phyloP scores from a whole-genome alignment of 1,140 invertebrate genomes.

The Halesus radiatus region DNA sequence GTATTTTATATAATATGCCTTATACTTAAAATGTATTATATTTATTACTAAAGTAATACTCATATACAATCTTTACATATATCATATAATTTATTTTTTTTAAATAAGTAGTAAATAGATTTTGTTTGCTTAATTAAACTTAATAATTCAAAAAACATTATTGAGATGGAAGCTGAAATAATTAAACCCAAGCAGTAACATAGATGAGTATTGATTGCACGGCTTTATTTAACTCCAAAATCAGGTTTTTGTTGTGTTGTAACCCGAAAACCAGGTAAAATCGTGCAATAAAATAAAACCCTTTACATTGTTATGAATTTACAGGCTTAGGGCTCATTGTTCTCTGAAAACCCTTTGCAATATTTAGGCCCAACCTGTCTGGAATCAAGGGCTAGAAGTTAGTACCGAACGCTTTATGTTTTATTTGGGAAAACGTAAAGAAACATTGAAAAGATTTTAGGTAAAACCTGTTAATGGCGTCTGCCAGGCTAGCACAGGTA shows the following conservation, averaged over 20 bases:
- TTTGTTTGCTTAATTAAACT: too few relatives aligned
- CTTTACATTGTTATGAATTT: constrained; percentile 27
- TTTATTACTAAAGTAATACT: too few relatives aligned
- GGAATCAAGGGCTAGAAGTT: constrained; percentile 16
- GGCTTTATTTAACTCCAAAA: background rate
- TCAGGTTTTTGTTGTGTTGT: background rate
- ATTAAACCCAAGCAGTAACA: background rate
- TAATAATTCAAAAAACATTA: too few relatives aligned
- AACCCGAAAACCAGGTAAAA: constrained; percentile 23
- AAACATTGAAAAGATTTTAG: background rate
- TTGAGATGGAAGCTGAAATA: too few relatives aligned
- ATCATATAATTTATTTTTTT: too few relatives aligned
- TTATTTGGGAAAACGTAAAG: too few relatives aligned
- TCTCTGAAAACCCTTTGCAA: constrained; percentile 10
- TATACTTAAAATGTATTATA: too few relatives aligned
- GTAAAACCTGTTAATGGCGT: background rate
- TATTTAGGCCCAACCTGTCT: constrained; percentile 13
- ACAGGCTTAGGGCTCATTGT: constrained; percentile 13
- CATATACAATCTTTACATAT: too few relatives aligned
- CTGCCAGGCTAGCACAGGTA: constrained; percentile 3
- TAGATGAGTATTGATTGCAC: background rate
- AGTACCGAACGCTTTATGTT: too few relatives aligned
- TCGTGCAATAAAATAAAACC: constrained; percentile 35
- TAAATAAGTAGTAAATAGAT: too few relatives aligned
- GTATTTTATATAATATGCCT: too few relatives aligned